phyloP scores from a whole-genome alignment of 2,797 vertebrate species.

The Cryptoblepharus egeriae region DNA sequence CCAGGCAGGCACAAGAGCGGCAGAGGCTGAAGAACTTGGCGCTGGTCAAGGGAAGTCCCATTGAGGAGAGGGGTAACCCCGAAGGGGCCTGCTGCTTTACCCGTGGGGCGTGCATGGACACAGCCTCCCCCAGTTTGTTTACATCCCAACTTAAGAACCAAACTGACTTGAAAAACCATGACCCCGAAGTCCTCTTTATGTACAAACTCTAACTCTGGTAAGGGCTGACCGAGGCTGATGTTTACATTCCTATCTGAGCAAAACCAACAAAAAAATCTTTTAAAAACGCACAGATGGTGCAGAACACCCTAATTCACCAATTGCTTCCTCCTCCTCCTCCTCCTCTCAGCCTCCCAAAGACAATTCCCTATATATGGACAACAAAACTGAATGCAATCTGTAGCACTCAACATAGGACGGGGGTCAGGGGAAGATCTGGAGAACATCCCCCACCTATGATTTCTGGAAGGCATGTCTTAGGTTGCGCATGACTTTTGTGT shows the following conservation, averaged over 20 bases:
- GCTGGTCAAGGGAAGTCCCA: constrained; percentile 74
- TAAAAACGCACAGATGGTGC: neutral
- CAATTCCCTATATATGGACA: neutral
- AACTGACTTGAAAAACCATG: constrained; percentile 55
- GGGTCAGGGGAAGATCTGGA: neutral
- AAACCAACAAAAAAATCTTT: neutral
- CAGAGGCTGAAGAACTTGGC: constrained; percentile 82
- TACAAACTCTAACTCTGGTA: constrained; percentile 79
- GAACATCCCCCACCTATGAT: neutral
- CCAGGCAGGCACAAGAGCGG: constrained; percentile 90
- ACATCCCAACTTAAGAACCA: constrained; percentile 64
- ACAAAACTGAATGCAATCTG: constrained; percentile 4
- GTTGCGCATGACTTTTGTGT: neutral
- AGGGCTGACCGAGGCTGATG: constrained; percentile 41
- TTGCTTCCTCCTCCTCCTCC: neutral
- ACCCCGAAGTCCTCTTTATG: constrained; percentile 84
- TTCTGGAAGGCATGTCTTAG: neutral
- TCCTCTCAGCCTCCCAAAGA: constrained; percentile 9
- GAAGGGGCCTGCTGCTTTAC: constrained; percentile 90
- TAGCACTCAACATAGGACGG: constrained; percentile 15
- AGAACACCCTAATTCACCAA: neutral
- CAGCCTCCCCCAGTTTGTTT: constrained; percentile 71
- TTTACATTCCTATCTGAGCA: constrained; percentile 51
- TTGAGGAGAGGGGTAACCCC: constrained; percentile 90
- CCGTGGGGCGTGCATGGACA: constrained; percentile 79